A percentile compares a stretch with the other conserved stretches of the same genome.
Conservation (phyloP, 2,113 vertebrate genomes). For the Psephotus haematonotus region DNA sequence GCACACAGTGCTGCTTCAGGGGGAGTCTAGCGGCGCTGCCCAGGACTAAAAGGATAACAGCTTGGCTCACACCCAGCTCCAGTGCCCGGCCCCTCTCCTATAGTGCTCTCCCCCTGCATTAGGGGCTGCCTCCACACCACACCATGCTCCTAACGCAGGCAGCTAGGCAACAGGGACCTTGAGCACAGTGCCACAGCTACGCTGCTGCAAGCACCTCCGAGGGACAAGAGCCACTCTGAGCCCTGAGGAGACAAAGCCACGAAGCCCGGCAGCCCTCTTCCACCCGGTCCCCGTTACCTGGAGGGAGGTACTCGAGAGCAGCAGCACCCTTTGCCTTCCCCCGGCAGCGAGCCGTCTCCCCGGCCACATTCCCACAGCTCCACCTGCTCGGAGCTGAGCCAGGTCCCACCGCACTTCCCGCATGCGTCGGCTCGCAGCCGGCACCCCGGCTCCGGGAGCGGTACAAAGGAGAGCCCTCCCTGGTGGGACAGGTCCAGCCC, state of each 20-base stretch:
- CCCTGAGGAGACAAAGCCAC: rapidly evolving
- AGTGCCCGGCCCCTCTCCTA: background rate
- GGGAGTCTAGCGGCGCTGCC: background rate
- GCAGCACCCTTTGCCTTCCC: background rate
- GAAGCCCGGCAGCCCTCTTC: background rate
- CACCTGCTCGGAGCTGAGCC: background rate
- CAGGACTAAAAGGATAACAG: background rate
- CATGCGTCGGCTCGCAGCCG: background rate
- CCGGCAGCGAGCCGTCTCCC: rapidly evolving
- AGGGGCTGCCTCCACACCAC: background rate
- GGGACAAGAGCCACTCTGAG: background rate
- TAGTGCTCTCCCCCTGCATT: rapidly evolving
- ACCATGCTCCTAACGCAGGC: background rate
- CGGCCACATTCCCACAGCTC: background rate
- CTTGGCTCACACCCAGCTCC: background rate
- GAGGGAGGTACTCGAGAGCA: background rate
- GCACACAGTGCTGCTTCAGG: background rate
- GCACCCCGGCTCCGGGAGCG: background rate
- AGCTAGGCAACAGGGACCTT: background rate
- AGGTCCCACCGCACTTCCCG: background rate
- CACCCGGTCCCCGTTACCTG: background rate
- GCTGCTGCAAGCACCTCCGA: background rate
- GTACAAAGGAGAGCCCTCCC: background rate
- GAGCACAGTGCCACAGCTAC: background rate
- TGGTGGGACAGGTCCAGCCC: background rate